A percentile compares a stretch with the other conserved stretches of the same genome.
phyloP scores from a whole-genome alignment of 2,113 vertebrate genomes.

The Phocoena sinus region DNA sequence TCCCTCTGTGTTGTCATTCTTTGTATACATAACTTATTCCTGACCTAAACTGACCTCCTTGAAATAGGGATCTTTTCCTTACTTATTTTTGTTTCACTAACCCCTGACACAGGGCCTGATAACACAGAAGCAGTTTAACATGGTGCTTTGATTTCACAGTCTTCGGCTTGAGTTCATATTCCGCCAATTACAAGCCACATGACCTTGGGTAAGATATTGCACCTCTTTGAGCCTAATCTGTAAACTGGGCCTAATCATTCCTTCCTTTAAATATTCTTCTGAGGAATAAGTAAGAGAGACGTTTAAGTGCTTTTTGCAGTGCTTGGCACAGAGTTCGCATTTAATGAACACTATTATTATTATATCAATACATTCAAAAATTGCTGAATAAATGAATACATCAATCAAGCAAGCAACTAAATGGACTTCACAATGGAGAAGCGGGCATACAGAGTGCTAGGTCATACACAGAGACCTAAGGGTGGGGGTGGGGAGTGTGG shows the following conservation, averaged over 20 bases:
- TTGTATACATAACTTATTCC: neutral
- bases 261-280: slow-evolving; percentile 13
- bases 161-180: neutral
- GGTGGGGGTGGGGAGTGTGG: accelerated
- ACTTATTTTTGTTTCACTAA: neutral
- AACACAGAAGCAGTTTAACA: neutral
- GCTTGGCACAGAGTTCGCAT: neutral
- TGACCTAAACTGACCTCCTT: neutral
- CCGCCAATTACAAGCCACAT: neutral
- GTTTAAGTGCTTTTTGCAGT: neutral
- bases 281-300: neutral
- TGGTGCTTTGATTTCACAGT: neutral
- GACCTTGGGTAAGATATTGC: neutral
- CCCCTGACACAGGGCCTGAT: neutral
- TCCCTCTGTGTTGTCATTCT: neutral
- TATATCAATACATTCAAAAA: neutral
- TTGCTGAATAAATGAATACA: neutral
- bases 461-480: neutral
- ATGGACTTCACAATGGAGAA: neutral
- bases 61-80: neutral
- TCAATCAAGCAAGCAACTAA: neutral
- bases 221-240: neutral
- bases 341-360: neutral
- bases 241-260: neutral
- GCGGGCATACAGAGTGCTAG: neutral